These are phyloP conservation scores for Listrodromus nycthemerus DNA, from an alignment of 2,888 invertebrate species.

Conservation along the genomic window DNA sequence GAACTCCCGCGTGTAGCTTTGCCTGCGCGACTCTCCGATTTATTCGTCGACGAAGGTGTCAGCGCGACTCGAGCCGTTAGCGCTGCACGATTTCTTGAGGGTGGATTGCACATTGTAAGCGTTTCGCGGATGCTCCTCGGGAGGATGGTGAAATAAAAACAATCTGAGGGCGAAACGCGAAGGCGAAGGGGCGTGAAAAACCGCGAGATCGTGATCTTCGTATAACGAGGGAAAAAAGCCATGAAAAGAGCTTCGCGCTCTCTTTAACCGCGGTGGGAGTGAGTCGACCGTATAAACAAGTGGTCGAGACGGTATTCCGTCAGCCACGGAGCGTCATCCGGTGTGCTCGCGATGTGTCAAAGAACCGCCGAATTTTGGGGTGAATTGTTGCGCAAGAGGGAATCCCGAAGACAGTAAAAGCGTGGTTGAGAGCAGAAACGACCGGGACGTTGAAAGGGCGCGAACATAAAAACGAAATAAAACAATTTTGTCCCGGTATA, in stretches of 20 bases:
- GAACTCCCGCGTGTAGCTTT: background rate
- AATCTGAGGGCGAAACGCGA: background rate
- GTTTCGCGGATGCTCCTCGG: background rate
- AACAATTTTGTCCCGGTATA: background rate
- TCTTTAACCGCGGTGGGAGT: background rate
- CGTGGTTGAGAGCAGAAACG: background rate
- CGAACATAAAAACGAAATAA: background rate
- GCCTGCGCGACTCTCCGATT: background rate
- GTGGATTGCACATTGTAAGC: background rate
- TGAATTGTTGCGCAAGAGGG: background rate
- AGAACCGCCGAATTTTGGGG: background rate
- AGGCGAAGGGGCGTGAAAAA: background rate
- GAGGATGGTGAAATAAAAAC: background rate
- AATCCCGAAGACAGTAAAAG: background rate
- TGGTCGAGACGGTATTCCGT: background rate
- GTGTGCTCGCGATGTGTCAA: constrained; percentile 6
- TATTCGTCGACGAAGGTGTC: background rate
- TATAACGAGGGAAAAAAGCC: constrained; percentile 1
- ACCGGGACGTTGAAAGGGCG: background rate
- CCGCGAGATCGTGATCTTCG: background rate
- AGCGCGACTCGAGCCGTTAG: no score
- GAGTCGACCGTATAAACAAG: background rate
- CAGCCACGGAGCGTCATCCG: background rate
- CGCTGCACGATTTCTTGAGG: background rate
- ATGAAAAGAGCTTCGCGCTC: background rate